These are phyloP conservation scores for Tetrao urogallus DNA, from an alignment of 2,113 vertebrate species.

Conservation along the genomic window DNA sequence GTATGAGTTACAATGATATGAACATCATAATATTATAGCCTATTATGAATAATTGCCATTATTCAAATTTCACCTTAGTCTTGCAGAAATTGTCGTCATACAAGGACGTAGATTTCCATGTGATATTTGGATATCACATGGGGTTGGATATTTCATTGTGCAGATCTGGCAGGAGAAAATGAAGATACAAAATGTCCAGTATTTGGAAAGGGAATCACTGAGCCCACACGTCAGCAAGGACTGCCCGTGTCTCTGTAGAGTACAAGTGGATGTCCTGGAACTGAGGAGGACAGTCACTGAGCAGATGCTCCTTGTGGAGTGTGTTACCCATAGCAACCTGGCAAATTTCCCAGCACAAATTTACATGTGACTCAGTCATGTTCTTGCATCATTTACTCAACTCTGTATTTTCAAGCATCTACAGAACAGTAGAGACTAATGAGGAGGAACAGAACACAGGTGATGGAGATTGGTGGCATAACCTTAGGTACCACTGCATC, in stretches of 20 bases:
- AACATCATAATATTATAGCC: rapidly evolving
- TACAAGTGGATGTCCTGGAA: background rate
- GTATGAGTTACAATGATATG: background rate
- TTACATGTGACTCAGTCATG: conserved; percentile 2
- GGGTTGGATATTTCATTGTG: background rate
- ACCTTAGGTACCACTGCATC: background rate
- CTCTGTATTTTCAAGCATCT: conserved; percentile 26
- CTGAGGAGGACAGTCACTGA: background rate
- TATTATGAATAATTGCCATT: background rate
- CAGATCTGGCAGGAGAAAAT: rapidly evolving
- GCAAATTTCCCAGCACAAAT: conserved; percentile 51
- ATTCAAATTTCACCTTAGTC: background rate
- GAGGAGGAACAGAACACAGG: background rate
- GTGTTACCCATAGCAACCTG: conserved; percentile 57
- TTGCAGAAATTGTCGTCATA: background rate
- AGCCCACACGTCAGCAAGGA: background rate
- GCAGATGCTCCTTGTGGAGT: conserved; percentile 35
- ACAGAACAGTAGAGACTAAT: background rate
- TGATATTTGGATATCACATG: background rate
- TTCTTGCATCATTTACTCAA: background rate
- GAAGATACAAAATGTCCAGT: background rate
- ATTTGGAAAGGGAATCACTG: background rate
- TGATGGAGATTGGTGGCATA: background rate
- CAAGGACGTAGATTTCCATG: background rate
- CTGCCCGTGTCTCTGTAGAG: background rate